Conservation (phyloP, 2,888 invertebrate genomes). For the Sialis fuliginosa region DNA sequence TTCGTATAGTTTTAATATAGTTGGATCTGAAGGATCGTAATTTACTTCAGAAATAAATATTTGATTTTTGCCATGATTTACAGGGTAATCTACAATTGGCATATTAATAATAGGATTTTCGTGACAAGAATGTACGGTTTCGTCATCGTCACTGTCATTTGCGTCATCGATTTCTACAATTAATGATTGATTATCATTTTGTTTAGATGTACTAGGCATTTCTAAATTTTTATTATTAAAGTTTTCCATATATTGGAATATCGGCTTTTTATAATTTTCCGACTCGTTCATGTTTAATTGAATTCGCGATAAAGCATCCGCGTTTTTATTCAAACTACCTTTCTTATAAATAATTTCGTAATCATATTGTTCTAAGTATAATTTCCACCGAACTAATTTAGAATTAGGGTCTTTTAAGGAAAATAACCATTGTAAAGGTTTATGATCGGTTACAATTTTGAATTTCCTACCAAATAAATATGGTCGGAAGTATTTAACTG, state of each 20-base stretch:
- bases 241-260: slow-evolving; percentile 1
- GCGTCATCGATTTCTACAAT: no score
- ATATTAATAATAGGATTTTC: no score
- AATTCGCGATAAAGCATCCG: no score
- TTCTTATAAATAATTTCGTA: slow-evolving; percentile 17
- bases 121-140: no score
- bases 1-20: no score
- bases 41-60: no score
- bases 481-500: slow-evolving; percentile 18
- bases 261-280: neutral
- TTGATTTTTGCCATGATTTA: no score
- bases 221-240: neutral
- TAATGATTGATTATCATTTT: no score
- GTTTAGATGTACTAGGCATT: no score
- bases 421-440: slow-evolving; percentile 18
- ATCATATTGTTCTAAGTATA: slow-evolving; percentile 17
- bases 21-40: no score
- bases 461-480: slow-evolving; percentile 21
- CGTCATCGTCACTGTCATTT: no score
- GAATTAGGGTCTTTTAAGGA: slow-evolving; percentile 16
- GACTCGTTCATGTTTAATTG: slow-evolving; percentile 2
- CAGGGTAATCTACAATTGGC: no score
- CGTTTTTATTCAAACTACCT: slow-evolving; percentile 15
- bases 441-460: slow-evolving; percentile 18
- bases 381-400: slow-evolving; percentile 15